Evolutionary conservation across 1,140 invertebrate genomes (phyloP).

Genomic region (Tenebrio molitor): DNA sequence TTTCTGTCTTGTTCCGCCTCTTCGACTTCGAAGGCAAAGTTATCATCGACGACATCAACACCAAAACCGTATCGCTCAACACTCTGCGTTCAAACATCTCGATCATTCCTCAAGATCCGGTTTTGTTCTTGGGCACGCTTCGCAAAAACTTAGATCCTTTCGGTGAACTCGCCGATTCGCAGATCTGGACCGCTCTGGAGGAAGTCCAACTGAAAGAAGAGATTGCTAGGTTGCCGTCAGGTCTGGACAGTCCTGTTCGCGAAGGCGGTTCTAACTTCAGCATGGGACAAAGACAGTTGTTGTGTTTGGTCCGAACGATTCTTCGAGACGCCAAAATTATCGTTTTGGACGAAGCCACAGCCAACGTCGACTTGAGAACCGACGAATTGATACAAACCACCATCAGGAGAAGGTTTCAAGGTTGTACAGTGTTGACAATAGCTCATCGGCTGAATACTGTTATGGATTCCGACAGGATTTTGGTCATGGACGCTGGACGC

Average conservation of each 20-base stretch:
- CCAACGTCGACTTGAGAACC: conserved; percentile 69
- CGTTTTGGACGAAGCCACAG: conserved; percentile 74
- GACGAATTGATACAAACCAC: conserved; percentile 78
- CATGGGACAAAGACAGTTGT: too few relatives aligned
- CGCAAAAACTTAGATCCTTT: conserved; percentile 90
- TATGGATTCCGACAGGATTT: conserved; percentile 81
- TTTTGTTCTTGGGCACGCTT: conserved; percentile 82
- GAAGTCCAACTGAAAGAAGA: too few relatives aligned
- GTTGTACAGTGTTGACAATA: conserved; percentile 84
- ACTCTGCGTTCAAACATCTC: conserved; percentile 80
- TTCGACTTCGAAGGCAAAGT: conserved; percentile 75
- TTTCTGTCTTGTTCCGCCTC: conserved; percentile 78
- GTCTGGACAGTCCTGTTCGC: too few relatives aligned
- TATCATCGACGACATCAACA: conserved; percentile 78
- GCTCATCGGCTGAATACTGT: conserved; percentile 86
- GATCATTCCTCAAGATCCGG: conserved; percentile 87
- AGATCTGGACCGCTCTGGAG: too few relatives aligned
- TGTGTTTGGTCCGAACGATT: conserved; percentile 75
- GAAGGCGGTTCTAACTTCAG: too few relatives aligned
- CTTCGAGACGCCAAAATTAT: conserved; percentile 69
- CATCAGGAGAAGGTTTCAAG: conserved; percentile 75
- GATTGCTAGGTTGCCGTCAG: too few relatives aligned
- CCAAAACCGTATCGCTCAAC: conserved; percentile 73
- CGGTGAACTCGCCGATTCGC: too few relatives aligned
- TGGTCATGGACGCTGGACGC: conserved; percentile 79